Evolutionary conservation across 1,140 invertebrate species (phyloP).

Genomic region (Cherax destructor): DNA sequence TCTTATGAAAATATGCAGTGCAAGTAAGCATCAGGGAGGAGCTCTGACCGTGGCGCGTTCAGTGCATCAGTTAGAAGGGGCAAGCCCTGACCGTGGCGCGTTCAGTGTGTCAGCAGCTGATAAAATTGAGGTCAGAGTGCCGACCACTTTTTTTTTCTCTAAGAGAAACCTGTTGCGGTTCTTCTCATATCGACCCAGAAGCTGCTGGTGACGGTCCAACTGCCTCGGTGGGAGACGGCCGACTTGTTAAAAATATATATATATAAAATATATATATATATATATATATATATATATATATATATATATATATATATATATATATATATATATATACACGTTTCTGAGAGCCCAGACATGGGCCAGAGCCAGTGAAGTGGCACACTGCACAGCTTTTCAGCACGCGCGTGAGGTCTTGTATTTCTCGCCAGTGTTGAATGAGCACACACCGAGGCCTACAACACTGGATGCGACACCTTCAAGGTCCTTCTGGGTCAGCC

Average conservation of each 20-base stretch:
- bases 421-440: no score
- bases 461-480: no score
- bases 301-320: neutral
- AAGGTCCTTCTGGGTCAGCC: neutral
- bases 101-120: neutral
- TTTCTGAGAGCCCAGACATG: neutral
- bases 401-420: no score
- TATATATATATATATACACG: neutral
- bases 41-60: neutral
- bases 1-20: neutral
- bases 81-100: no score
- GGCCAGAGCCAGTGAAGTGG: neutral
- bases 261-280: neutral
- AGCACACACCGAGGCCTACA: no score
- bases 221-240: no score
- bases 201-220: neutral
- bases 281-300: neutral
- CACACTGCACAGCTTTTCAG: neutral
- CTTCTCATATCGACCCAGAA: no score
- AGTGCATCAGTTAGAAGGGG: no score
- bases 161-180: neutral
- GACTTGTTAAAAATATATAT: neutral
- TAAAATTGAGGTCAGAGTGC: neutral
- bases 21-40: neutral
- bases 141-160: slow-evolving; percentile 10